phyloP scores from a whole-genome alignment of 2,888 invertebrate species.

The Lepeophtheirus nordmannii region DNA sequence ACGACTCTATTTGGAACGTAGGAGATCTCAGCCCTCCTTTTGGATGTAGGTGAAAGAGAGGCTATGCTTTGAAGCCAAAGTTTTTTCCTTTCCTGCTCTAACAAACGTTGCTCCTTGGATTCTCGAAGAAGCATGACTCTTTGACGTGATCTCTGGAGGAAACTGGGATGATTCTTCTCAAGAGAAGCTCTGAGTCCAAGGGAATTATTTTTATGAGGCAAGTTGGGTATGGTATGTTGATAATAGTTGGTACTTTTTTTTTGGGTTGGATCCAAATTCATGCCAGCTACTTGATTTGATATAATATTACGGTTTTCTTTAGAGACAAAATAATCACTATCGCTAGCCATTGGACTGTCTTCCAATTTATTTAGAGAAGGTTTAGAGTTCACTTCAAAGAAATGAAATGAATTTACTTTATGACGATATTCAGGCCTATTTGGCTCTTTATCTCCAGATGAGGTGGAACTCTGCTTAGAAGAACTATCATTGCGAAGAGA shows the following conservation, averaged over 20 bases:
- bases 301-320: slow-evolving; percentile 21
- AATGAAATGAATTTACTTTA: background rate
- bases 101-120: background rate
- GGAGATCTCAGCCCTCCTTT: background rate
- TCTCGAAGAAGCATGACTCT: background rate
- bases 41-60: background rate
- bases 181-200: background rate
- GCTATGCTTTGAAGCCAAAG: slow-evolving; percentile 1
- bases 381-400: background rate
- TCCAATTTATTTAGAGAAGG: no score
- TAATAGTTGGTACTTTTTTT: background rate
- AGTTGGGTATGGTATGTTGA: background rate
- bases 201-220: background rate
- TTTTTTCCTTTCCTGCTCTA: background rate
- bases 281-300: background rate
- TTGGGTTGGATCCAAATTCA: background rate
- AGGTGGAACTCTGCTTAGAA: no score
- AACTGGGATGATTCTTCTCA: background rate
- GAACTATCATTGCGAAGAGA: no score
- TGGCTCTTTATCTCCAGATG: background rate
- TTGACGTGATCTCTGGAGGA: background rate
- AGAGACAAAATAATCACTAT: background rate
- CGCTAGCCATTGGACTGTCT: background rate
- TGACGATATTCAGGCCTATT: background rate
- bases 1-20: background rate